These are phyloP conservation scores for Pogonocherus hispidulus DNA, from an alignment of 2,888 invertebrate genomes.

Conservation along the genomic window DNA sequence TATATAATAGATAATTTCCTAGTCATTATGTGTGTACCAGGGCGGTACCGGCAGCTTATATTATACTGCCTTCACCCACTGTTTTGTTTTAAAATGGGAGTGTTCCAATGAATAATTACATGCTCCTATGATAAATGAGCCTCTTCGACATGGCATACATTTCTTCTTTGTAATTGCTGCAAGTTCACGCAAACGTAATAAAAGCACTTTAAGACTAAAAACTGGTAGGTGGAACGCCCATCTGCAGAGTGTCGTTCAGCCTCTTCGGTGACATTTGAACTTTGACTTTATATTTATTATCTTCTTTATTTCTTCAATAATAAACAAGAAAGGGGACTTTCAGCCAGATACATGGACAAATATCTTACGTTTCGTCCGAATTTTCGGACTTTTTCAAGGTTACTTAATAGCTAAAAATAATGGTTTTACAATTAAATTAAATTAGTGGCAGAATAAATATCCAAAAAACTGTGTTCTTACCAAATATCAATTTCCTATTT, in stretches of 20 bases:
- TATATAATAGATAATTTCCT: neutral
- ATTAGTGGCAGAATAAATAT: no score
- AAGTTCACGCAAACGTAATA: neutral
- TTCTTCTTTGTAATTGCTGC: neutral
- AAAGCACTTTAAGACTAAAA: neutral
- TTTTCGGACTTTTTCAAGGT: no score
- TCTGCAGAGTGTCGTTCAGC: neutral
- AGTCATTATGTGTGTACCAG: neutral
- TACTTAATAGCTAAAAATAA: no score
- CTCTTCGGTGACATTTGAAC: neutral
- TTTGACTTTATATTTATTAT: no score
- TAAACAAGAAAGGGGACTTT: no score
- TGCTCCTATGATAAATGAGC: slow-evolving; percentile 12
- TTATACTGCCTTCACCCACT: slow-evolving; percentile 1
- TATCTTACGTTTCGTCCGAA: no score
- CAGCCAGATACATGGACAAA: no score
- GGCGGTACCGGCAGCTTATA: neutral
- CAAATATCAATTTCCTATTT: no score
- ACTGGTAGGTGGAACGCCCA: neutral
- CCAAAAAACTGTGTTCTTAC: no score
- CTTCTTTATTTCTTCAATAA: no score
- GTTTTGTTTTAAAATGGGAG: neutral
- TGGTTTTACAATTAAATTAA: no score
- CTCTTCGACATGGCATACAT: slow-evolving; percentile 17
- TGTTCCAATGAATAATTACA: slow-evolving; percentile 14